Percentiles rank a stretch among this genome's conserved stretches.
Evolutionary conservation across 2,888 invertebrate genomes (phyloP).

Genomic region (Crematogaster levior): DNA sequence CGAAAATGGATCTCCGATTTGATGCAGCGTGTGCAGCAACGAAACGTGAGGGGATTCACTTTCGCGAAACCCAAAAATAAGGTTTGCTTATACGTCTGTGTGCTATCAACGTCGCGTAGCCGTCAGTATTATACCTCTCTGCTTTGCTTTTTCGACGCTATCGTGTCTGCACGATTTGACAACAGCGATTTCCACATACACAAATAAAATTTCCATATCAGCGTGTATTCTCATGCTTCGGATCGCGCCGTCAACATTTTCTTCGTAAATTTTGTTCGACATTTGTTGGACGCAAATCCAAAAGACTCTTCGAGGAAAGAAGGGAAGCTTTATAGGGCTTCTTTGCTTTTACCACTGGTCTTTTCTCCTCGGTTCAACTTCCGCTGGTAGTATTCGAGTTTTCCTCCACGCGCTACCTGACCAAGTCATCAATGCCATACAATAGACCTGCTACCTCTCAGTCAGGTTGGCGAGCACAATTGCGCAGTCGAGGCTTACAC

Average conservation of each 20-base stretch:
- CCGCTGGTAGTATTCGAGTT: slow-evolving; percentile 3
- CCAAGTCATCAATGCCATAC: slow-evolving; percentile 36
- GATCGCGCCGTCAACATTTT: neutral
- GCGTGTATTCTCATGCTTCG: neutral
- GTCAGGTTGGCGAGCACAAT: slow-evolving; percentile 51
- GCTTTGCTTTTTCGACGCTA: neutral
- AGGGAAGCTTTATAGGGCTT: neutral
- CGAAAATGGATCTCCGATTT: slow-evolving; percentile 37
- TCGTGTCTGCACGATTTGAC: neutral
- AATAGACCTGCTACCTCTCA: slow-evolving; percentile 48
- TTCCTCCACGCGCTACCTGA: slow-evolving; percentile 56
- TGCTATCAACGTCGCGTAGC: neutral
- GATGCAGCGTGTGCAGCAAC: slow-evolving; percentile 13
- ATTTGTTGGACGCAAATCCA: too few species aligned
- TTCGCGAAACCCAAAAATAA: slow-evolving; percentile 57
- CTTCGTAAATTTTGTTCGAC: neutral
- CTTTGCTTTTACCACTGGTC: neutral
- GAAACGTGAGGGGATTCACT: slow-evolving; percentile 45
- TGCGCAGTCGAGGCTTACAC: slow-evolving; percentile 56
- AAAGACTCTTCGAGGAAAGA: neutral
- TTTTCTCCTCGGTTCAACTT: slow-evolving; percentile 9
- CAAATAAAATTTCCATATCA: neutral
- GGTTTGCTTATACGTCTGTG: slow-evolving; percentile 9
- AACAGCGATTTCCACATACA: too few species aligned
- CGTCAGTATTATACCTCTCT: neutral